These are phyloP conservation scores for Cataglyphis rosenhaueri DNA, from an alignment of 2,888 invertebrate genomes.

Conservation along the genomic window DNA sequence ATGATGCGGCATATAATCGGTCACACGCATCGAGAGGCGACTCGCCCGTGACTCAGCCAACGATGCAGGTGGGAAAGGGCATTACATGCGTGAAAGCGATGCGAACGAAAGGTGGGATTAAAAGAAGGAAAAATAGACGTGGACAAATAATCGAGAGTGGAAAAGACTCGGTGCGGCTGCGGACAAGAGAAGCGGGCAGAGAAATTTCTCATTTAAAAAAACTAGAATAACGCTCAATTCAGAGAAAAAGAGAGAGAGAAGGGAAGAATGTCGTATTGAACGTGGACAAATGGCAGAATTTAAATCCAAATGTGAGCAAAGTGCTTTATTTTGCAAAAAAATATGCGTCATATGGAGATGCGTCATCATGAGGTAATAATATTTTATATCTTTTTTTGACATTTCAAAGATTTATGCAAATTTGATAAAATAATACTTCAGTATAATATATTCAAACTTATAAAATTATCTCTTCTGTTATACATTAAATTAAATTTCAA, in stretches of 20 bases:
- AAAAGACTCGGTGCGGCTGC: slow-evolving; percentile 9
- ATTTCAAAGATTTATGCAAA: neutral
- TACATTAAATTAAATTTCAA: neutral
- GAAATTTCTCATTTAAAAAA: slow-evolving; percentile 40
- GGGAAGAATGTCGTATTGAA: slow-evolving; percentile 28
- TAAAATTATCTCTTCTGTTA: neutral
- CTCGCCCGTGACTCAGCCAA: slow-evolving; percentile 60
- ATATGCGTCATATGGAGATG: slow-evolving; percentile 16
- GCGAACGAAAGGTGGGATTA: neutral
- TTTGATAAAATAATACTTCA: neutral
- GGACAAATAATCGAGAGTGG: slow-evolving; percentile 43
- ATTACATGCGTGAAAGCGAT: slow-evolving; percentile 34
- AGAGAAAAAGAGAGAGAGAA: slow-evolving; percentile 1
- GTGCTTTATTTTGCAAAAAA: slow-evolving; percentile 16
- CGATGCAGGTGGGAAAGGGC: slow-evolving; percentile 24
- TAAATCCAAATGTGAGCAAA: slow-evolving; percentile 27
- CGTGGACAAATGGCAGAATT: slow-evolving; percentile 48
- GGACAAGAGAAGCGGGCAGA: slow-evolving; percentile 12
- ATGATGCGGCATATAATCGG: slow-evolving; percentile 70
- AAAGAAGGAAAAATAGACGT: slow-evolving; percentile 41
- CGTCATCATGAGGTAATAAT: neutral
- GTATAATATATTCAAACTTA: neutral
- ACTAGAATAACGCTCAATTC: slow-evolving; percentile 33
- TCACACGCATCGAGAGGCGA: slow-evolving; percentile 21
- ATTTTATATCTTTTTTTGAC: neutral